phyloP scores from a whole-genome alignment of 2,888 invertebrate species.

The Monochamus alternatus region DNA sequence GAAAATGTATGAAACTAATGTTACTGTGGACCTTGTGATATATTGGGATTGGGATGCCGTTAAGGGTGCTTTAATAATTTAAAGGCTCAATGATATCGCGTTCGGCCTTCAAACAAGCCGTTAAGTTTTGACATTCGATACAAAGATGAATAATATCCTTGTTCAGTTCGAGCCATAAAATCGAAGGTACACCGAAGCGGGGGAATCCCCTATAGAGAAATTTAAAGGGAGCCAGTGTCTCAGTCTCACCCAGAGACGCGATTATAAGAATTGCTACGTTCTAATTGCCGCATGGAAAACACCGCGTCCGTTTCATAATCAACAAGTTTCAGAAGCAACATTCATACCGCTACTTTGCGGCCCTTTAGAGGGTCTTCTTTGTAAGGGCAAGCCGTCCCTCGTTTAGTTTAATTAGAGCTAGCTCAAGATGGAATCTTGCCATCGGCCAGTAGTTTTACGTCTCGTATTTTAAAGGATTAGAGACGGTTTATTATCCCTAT shows the following conservation, averaged over 20 bases:
- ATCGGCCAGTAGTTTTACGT: conserved; percentile 24
- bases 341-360: conserved; percentile 25
- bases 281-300: conserved; percentile 30
- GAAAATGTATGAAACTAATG: too few species aligned
- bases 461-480: conserved; percentile 17
- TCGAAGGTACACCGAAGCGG: too few species aligned
- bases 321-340: conserved; percentile 36
- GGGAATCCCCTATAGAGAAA: background rate
- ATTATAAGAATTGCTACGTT: conserved; percentile 26
- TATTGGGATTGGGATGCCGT: too few species aligned
- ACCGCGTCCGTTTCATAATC: conserved; percentile 29
- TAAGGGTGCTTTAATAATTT: too few species aligned
- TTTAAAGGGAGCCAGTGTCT: background rate
- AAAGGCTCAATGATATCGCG: too few species aligned
- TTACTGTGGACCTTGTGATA: too few species aligned
- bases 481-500: background rate
- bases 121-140: too few species aligned
- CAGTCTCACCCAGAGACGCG: background rate
- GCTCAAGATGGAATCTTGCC: conserved; percentile 25
- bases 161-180: too few species aligned
- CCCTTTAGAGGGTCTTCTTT: conserved; percentile 17
- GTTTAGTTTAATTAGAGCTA: conserved; percentile 24
- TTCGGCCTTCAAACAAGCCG: too few species aligned
- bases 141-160: too few species aligned
- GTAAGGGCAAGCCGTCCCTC: conserved; percentile 15